Evolutionary conservation across 1,140 invertebrate genomes (phyloP), one percentile per base, ranked within the genome.

Genomic region (Zaprionus kolodkinae): DNA sequence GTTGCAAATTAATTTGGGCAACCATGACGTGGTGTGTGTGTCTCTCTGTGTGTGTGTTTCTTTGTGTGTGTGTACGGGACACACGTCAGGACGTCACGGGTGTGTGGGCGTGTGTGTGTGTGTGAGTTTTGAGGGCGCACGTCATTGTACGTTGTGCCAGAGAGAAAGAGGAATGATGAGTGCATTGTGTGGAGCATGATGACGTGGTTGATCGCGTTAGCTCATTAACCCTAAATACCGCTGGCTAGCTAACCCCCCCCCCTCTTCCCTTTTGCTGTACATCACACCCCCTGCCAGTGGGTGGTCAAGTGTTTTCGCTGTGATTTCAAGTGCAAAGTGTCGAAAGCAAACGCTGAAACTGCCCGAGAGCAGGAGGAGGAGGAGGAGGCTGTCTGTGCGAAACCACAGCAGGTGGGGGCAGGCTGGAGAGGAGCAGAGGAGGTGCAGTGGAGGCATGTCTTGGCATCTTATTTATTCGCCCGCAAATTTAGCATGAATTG

Each of bases 381-480:
- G 13, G 36, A 30, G 21, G 13, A 55, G 63, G 27, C 30, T 35
- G 64, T 27, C 11, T 45, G n/a, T 50, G n/a, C 17, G 4, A 17
- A 9, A 11, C 17, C 45, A 17, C 15, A 48, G 38, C 21, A 21
- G 21, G 2, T 21, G 21, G 21, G 2, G 21, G 21, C 1, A 3
- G 17, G 68, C 6, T 9, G 6, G 35, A 12, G 35, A 21, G 12
- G 15, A 10, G n/a, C 7, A 48, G 15, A 27, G 11, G 17, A 0
- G 10, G 11, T 6, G n/a, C 9, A 15, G 21, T 36, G 11, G 50
- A 38, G 3, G 33, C 6, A 36, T 12, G 65, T 62, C 71, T 77
- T 88, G 69, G 54, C 64, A 61, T 60, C 10, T 77, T 80, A 88
- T 88, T 87, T 87, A 87, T 87, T 87, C 80, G 80, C 54, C 15